A percentile compares a stretch with the other conserved stretches of the same genome.
These are phyloP conservation scores for Tiliacea aurago DNA, from an alignment of 2,888 invertebrate species.

Conservation along the genomic window DNA sequence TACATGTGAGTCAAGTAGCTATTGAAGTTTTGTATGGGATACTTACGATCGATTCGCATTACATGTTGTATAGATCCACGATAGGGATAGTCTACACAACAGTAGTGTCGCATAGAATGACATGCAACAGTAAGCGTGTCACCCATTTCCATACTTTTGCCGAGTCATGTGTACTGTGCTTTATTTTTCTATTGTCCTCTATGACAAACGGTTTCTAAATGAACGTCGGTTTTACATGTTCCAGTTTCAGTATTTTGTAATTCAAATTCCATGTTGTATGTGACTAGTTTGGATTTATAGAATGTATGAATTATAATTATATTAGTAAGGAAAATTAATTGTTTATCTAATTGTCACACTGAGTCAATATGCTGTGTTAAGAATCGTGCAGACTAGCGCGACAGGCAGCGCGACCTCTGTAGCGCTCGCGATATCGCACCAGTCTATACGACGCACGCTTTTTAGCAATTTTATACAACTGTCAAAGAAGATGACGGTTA, in stretches of 20 bases:
- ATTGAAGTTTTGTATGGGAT: no score
- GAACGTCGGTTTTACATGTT: constrained; percentile 15
- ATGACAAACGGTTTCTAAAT: constrained; percentile 54
- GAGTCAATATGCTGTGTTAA: background rate
- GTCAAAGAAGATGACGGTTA: background rate
- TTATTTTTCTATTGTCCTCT: constrained; percentile 50
- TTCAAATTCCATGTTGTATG: constrained; percentile 1
- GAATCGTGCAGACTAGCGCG: no score
- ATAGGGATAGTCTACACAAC: constrained; percentile 31
- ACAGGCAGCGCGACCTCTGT: no score
- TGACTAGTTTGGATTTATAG: background rate
- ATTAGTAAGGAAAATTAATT: background rate
- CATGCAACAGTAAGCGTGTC: constrained; percentile 47
- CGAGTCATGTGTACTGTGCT: constrained; percentile 50
- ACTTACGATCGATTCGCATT: no score
- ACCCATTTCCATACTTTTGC: constrained; percentile 46
- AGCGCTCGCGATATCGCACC: no score
- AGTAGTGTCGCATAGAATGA: constrained; percentile 43
- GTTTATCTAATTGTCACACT: background rate
- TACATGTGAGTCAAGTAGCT: no score
- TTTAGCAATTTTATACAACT: background rate
- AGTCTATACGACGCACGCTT: no score
- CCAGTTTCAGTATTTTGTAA: background rate
- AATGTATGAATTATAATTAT: no score
- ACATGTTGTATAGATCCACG: constrained; percentile 7